Evolutionary conservation across 1,140 invertebrate species (phyloP), one percentile per base, ranked within the genome.

Genomic region (Camponotus floridanus): DNA sequence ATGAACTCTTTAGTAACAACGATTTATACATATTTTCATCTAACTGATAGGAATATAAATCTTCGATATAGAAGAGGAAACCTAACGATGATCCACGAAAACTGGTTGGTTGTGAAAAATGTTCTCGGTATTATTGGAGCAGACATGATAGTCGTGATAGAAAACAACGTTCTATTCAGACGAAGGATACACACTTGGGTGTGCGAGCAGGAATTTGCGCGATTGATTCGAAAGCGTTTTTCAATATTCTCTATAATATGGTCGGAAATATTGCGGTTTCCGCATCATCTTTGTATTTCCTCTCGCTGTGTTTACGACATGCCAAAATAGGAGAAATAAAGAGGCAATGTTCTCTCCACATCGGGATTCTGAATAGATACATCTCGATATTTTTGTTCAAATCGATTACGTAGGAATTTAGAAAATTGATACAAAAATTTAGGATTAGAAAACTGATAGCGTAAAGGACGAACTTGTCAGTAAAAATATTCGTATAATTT

Each of bases 171-270:
- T 76, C 33, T 21, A 85, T 85, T 85, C 81, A 65, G 73, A 85
- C 81, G 73, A 85, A 78, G 81, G 42, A 65, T 65, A 76, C 48
- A 71, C 59, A 55, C 62, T 76, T 64, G 57, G 18, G 55, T 39
- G 39, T 67, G 21, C 9, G 55, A 36, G 6, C 13, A 31, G 48
- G 55, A 79, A 71, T 85, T 88, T 59, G 31, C 51, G 15, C 67
- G 71, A 65, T 88, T 76, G 80, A 86, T 79, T 74, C 26, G 21
- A 80, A 76, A 85, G 70, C 36, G 61, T 80, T 88, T 79, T 86
- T 87, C 87, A 78, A 87, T 88, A 87, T 88, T 51, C 67, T 87
- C 59, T 21, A 13, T 86, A 73, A 70, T 78, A 78, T 61, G 59
- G 74, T 57, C 64, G 73, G 86, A 74, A 85, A 59, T 71, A 67